A percentile compares a stretch with the other conserved stretches of the same genome.
These are phyloP conservation scores for Montipora cactus DNA, from an alignment of 64 coral and sea anemone genomes.

Conservation along the genomic window DNA sequence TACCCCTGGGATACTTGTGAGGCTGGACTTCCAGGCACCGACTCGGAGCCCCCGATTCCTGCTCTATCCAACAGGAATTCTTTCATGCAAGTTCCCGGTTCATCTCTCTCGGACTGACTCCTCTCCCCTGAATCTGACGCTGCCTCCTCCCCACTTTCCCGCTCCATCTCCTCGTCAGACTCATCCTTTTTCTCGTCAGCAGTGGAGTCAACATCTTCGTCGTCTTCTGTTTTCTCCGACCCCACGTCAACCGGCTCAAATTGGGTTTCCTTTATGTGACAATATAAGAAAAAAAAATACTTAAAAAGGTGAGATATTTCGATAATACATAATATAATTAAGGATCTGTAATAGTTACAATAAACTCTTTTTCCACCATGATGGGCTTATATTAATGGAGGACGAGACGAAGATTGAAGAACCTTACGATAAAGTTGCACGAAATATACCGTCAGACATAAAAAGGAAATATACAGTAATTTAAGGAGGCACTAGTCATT, in stretches of 20 bases:
- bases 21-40: constrained; percentile 93
- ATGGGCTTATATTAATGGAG: too few relatives aligned
- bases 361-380: too few relatives aligned
- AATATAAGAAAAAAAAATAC: neutral
- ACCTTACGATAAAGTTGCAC: too few relatives aligned
- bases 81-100: constrained; percentile 65
- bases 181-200: constrained; percentile 86
- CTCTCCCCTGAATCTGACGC: constrained; percentile 84
- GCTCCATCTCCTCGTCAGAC: constrained; percentile 81
- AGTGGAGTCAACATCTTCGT: constrained; percentile 82
- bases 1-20: constrained; percentile 97
- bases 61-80: constrained; percentile 80
- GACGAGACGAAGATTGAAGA: too few relatives aligned
- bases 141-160: constrained; percentile 81
- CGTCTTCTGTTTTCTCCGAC: constrained; percentile 91
- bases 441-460: too few relatives aligned
- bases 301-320: too few relatives aligned
- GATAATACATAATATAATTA: too few relatives aligned
- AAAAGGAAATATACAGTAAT: too few relatives aligned
- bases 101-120: constrained; percentile 73
- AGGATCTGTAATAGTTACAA: too few relatives aligned
- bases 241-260: constrained; percentile 81
- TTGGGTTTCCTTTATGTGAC: constrained; percentile 67
- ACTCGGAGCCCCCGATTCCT: constrained; percentile 88
- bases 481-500: too few relatives aligned